A percentile compares a stretch with the other conserved stretches of the same genome.
Conservation (phyloP, 2,113 vertebrate species). For the Arothron firmamentum region DNA sequence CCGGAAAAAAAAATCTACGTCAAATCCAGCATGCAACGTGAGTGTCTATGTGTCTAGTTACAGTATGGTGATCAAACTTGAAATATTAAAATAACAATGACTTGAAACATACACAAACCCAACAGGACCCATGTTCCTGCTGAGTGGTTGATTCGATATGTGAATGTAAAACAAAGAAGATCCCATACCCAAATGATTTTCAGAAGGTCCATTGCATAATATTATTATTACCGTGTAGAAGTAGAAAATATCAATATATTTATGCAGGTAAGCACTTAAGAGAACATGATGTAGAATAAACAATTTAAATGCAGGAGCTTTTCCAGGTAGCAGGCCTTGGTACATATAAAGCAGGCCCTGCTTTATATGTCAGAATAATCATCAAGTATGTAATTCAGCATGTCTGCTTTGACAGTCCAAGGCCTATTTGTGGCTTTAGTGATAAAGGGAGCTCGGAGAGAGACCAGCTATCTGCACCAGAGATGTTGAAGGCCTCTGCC, state of each 20-base stretch:
- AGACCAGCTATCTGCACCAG: conserved; percentile 2
- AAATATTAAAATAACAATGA: too few relatives aligned
- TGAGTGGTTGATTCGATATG: neutral
- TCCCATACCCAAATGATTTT: too few relatives aligned
- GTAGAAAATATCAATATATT: too few relatives aligned
- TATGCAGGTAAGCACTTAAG: too few relatives aligned
- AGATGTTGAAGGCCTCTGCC: neutral
- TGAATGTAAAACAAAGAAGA: neutral
- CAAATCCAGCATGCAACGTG: neutral
- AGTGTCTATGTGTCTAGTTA: too few relatives aligned
- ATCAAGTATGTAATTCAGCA: too few relatives aligned
- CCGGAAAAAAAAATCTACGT: neutral
- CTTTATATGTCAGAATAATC: neutral
- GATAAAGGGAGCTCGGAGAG: conserved; percentile 27
- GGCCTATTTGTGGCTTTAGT: conserved; percentile 22
- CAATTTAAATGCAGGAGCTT: too few relatives aligned
- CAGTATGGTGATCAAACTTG: too few relatives aligned
- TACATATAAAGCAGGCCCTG: neutral
- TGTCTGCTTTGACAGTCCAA: conserved; percentile 15
- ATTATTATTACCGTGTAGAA: too few relatives aligned
- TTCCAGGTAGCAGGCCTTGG: neutral
- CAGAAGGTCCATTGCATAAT: too few relatives aligned
- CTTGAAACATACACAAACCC: too few relatives aligned
- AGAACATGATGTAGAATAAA: too few relatives aligned
- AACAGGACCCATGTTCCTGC: neutral